Base-by-base conservation (phyloP, 2,797 vertebrate species). In the Helarctos malayanus region DNA sequence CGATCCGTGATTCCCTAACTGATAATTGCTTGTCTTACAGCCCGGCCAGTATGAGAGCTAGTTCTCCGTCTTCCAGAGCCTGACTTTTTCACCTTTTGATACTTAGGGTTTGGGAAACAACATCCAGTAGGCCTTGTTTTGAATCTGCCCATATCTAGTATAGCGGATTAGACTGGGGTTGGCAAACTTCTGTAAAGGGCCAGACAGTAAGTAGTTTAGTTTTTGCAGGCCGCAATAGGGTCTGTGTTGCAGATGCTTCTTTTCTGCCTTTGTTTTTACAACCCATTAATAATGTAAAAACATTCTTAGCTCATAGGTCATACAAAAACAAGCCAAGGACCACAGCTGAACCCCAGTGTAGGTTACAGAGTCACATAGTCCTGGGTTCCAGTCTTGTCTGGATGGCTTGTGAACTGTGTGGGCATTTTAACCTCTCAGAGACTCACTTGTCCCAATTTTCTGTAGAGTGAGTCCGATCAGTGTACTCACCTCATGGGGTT, bases 371-470 rank as follows among this genome's bases (percentile, higher is more conserved):
- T 85, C 56, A 49, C 68, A 13, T 45, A 63, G 78, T 49, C 56
- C 32, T 85, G n/a, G 21, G 21, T 71, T 91, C 45, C 41, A 32
- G 47, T 78, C 52, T 45, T 82, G 4, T 54, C 27, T 90, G 19
- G 54, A 47, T 81, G 88, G n/a, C 54, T 23, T 79, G 13, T 68
- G 63, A 78, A 56, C n/a, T 4, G 1, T 32, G 15, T 92, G 68
- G 56, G 6, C 35, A 27, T 68, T 73, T 96, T 96, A 86, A 86
- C 16, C 21, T 93, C 75, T 75, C 29, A 83, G 86, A 87, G 21
- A 79, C 32, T 71, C 75, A 38, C 1, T n/a, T 69, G 56, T 10
- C 32, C 63, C 18, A 65, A 27, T 89, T 85, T 90, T 79, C 49
- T 86, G 45, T 29, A 68, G 35, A 89, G 69, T 52, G 7, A 80